phyloP scores from a whole-genome alignment of 2,888 invertebrate genomes.

The Norana najaformis region DNA sequence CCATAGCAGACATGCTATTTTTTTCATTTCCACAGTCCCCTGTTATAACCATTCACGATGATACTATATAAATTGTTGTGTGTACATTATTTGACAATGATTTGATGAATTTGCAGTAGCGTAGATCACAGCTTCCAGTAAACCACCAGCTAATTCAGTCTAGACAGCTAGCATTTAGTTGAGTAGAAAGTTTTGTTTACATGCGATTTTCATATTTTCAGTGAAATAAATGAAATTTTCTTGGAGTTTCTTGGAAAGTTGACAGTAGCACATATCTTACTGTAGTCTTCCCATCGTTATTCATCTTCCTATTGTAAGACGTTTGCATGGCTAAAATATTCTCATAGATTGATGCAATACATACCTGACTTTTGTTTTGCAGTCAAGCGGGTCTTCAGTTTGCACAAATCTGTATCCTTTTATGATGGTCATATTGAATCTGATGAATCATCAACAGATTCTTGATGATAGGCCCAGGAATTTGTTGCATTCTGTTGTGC shows the following conservation, averaged over 20 bases:
- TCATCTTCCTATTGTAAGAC: neutral
- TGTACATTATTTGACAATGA: too few relatives aligned
- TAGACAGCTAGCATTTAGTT: too few relatives aligned
- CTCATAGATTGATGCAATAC: neutral
- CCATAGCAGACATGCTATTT: too few relatives aligned
- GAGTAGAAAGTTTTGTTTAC: too few relatives aligned
- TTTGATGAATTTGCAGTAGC: too few relatives aligned
- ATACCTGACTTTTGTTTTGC: conserved; percentile 46
- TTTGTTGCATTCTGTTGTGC: neutral
- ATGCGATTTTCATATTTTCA: too few relatives aligned
- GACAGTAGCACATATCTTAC: neutral
- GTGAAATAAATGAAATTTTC: neutral
- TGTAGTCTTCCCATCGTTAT: neutral
- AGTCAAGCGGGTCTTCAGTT: conserved; percentile 77
- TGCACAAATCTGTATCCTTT: conserved; percentile 83
- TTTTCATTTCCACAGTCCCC: too few relatives aligned
- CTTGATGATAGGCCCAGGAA: neutral
- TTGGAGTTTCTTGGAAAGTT: neutral
- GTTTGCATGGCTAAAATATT: neutral
- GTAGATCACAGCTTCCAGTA: too few relatives aligned
- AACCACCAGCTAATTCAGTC: too few relatives aligned
- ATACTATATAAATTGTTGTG: too few relatives aligned
- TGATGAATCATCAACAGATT: neutral
- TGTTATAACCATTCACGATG: too few relatives aligned
- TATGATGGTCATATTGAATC: neutral